phyloP scores from a whole-genome alignment of 2,888 invertebrate genomes.

The Mimachlamys varia region DNA sequence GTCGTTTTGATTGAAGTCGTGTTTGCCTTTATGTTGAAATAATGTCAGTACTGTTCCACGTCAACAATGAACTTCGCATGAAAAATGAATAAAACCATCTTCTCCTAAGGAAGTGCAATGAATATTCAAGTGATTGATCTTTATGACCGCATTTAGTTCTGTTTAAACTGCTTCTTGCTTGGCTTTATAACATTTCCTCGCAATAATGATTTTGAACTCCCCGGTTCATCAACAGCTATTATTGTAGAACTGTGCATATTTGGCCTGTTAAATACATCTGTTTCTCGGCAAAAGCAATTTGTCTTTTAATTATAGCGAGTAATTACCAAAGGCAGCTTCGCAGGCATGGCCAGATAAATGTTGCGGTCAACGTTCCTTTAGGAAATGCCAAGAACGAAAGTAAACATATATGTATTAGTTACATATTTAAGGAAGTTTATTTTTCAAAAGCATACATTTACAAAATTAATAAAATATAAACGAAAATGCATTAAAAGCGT shows the following conservation, averaged over 20 bases:
- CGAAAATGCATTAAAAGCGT: too few relatives aligned
- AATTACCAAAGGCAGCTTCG: not conserved
- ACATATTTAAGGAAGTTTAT: not conserved
- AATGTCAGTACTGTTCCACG: too few relatives aligned
- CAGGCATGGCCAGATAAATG: not conserved
- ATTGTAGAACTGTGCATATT: not conserved
- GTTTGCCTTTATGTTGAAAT: too few relatives aligned
- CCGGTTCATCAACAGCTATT: not conserved
- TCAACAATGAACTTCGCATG: too few relatives aligned
- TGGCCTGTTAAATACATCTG: not conserved
- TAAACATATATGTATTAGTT: not conserved
- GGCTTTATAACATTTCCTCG: not conserved
- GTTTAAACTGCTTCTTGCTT: not conserved
- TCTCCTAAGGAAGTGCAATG: too few relatives aligned
- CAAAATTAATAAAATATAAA: too few relatives aligned
- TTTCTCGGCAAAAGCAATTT: conserved; percentile 15
- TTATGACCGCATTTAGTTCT: not conserved
- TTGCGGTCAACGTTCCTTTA: not conserved
- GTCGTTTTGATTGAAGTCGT: not conserved
- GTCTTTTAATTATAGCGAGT: not conserved
- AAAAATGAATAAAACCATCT: too few relatives aligned
- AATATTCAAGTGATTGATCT: not conserved
- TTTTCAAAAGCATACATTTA: too few relatives aligned
- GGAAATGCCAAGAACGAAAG: too few relatives aligned
- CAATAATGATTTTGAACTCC: not conserved